Evolutionary conservation across 2,888 invertebrate genomes (phyloP).

Genomic region (Tenthredo notha): DNA sequence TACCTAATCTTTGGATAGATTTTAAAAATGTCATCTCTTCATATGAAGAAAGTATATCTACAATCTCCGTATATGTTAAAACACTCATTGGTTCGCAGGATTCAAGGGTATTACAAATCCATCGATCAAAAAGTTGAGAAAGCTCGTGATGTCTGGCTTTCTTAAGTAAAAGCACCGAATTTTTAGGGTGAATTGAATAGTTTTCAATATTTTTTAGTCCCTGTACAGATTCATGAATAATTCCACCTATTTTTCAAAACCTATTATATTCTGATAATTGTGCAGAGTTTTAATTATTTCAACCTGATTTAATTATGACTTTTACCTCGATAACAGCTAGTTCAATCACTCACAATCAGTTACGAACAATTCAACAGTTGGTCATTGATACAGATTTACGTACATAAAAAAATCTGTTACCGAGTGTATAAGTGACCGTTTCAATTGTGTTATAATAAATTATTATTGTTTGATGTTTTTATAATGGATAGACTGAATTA

Average conservation of each 20-base stretch:
- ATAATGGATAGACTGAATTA: neutral
- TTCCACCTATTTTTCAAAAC: neutral
- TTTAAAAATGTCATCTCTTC: no score
- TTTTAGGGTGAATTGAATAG: neutral
- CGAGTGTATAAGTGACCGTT: neutral
- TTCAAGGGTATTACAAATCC: neutral
- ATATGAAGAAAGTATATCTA: no score
- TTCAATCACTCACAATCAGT: constrained; percentile 3
- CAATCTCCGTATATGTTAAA: neutral
- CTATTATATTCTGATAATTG: neutral
- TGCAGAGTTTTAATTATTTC: neutral
- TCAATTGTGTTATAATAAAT: neutral
- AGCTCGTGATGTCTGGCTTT: neutral
- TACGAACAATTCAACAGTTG: neutral
- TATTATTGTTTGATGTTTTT: neutral
- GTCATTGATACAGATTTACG: neutral
- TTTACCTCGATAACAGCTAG: neutral
- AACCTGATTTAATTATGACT: neutral
- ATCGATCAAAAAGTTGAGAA: neutral
- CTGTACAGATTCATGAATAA: neutral
- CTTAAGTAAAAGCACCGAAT: neutral
- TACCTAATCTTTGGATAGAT: neutral
- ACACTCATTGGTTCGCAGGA: neutral
- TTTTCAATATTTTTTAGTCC: neutral
- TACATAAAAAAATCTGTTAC: neutral